phyloP scores from a whole-genome alignment of 1,140 invertebrate genomes.

The Eriocheir sinensis region DNA sequence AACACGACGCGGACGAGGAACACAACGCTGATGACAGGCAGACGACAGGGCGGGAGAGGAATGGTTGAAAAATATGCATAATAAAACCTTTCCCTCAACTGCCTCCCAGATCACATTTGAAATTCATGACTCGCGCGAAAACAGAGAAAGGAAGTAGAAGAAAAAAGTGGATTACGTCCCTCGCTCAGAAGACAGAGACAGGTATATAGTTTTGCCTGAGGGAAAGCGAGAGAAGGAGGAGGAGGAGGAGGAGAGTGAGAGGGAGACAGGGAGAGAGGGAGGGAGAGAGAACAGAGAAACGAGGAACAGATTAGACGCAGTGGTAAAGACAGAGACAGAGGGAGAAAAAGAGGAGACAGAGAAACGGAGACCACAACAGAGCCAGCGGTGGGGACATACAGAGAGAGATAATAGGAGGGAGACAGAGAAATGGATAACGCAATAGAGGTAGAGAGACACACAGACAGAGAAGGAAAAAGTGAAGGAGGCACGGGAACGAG shows the following conservation, averaged over 20 bases:
- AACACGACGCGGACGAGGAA: not conserved
- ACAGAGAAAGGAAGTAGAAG: not conserved
- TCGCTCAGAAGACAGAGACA: no score
- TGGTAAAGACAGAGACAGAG: not conserved
- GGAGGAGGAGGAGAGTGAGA: constrained; percentile 1
- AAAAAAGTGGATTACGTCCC: not conserved
- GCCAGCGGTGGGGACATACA: not conserved
- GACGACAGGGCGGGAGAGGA: not conserved
- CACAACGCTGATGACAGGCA: not conserved
- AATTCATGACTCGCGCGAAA: not conserved
- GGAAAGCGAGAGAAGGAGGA: constrained; percentile 16
- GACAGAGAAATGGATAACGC: not conserved
- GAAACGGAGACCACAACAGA: not conserved
- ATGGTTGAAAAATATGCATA: not conserved
- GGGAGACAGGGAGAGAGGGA: constrained; percentile 22
- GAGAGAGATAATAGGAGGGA: not conserved
- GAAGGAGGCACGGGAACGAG: no score
- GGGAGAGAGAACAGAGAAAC: not conserved
- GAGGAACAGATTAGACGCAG: not conserved
- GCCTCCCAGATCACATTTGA: not conserved
- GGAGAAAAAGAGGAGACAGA: not conserved
- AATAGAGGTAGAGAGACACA: not conserved
- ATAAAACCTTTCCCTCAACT: not conserved
- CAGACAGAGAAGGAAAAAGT: constrained; percentile 32
- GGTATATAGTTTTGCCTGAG: not conserved